Conservation (phyloP, 2,113 vertebrate species). For the Abramis brama region DNA sequence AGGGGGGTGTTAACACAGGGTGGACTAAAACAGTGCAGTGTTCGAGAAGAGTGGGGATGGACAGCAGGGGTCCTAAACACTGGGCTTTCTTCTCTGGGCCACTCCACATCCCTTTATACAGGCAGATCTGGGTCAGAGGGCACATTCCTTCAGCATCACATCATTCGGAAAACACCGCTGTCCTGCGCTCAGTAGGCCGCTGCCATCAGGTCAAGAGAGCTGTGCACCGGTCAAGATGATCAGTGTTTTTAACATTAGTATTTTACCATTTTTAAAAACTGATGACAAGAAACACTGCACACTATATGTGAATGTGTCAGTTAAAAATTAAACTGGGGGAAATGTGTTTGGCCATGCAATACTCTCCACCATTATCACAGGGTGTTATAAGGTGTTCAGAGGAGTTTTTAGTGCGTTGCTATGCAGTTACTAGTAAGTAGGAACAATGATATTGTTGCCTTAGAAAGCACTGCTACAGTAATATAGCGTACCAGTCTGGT, state of each 20-base stretch:
- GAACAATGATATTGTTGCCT: neutral
- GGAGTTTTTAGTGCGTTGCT: neutral
- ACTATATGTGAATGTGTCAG: neutral
- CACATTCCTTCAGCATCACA: conserved; percentile 45
- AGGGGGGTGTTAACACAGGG: conserved; percentile 7
- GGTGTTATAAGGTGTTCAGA: neutral
- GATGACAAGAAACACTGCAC: neutral
- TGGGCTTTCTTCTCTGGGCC: conserved; percentile 17
- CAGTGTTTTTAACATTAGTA: neutral
- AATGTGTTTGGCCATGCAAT: neutral
- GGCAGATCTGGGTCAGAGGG: conserved; percentile 45
- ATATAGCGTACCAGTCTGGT: too few relatives aligned
- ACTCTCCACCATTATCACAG: neutral
- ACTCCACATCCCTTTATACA: conserved; percentile 36
- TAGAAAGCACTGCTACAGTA: neutral
- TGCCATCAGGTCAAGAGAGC: too few relatives aligned
- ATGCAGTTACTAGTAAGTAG: neutral
- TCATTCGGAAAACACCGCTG: neutral
- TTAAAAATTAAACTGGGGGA: neutral
- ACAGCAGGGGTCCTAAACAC: conserved; percentile 35
- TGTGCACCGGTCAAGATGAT: neutral
- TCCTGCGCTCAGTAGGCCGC: too few relatives aligned
- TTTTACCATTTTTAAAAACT: too few relatives aligned
- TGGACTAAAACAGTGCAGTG: conserved; percentile 5
- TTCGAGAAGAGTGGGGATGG: conserved; percentile 21